Percentiles rank a stretch among this genome's conserved stretches.
phyloP scores from a whole-genome alignment of 2,113 vertebrate genomes.

The Sinocyclocheilus maitianheensis region DNA sequence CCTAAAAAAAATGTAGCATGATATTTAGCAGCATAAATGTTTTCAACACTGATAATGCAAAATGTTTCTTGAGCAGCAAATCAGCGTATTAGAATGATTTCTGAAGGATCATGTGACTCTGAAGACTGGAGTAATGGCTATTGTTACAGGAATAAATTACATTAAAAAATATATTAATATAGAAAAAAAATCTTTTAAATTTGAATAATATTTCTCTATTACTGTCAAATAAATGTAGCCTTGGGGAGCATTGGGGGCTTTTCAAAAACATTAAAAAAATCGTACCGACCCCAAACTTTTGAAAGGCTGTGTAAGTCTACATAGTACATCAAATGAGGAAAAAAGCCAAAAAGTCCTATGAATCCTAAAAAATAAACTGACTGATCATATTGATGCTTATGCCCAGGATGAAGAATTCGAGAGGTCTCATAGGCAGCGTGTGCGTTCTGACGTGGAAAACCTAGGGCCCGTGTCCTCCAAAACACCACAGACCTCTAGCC shows the following conservation, averaged over 20 bases:
- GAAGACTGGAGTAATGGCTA: too few species aligned
- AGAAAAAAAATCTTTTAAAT: too few species aligned
- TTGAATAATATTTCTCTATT: too few species aligned
- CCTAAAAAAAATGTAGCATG: too few species aligned
- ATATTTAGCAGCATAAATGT: too few species aligned
- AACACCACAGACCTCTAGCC: background rate
- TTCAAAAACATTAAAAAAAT: too few species aligned
- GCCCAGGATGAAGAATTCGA: conserved; percentile 75
- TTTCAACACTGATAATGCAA: background rate
- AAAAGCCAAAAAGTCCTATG: background rate
- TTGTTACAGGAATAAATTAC: too few species aligned
- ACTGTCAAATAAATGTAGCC: too few species aligned
- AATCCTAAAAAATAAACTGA: background rate
- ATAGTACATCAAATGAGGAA: background rate
- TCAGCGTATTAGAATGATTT: background rate
- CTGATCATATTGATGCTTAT: conserved; percentile 3
- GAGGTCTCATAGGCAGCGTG: background rate
- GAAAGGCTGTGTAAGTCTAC: background rate
- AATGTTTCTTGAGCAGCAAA: background rate
- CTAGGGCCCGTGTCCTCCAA: background rate
- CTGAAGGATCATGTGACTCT: too few species aligned
- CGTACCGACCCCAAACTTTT: too few species aligned
- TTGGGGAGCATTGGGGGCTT: too few species aligned
- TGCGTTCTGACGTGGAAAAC: conserved; percentile 1
- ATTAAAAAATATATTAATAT: too few species aligned